Conservation (phyloP, 1,140 invertebrate genomes). For the Calliphora vicina region DNA sequence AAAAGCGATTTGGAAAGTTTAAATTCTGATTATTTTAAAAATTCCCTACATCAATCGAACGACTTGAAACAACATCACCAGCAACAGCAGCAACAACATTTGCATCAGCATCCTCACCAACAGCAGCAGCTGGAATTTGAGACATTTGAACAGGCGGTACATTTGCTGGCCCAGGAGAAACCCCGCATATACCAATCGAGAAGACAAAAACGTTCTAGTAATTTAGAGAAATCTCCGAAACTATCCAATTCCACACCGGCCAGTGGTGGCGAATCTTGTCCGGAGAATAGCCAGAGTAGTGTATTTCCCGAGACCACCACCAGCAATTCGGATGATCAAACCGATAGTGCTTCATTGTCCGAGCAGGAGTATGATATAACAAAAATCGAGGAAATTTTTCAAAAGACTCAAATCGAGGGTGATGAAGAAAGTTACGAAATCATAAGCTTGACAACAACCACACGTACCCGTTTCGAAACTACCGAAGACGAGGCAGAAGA, state of each 20-base stretch:
- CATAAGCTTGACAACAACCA: constrained; percentile 54
- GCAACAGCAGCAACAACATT: constrained; percentile 42
- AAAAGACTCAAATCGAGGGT: constrained; percentile 42
- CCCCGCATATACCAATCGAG: constrained; percentile 57
- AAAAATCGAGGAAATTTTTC: constrained; percentile 56
- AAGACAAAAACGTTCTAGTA: constrained; percentile 41
- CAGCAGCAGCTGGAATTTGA: constrained; percentile 48
- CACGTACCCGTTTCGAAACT: constrained; percentile 52
- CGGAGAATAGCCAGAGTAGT: constrained; percentile 59
- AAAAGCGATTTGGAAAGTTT: constrained; percentile 71
- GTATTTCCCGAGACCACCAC: constrained; percentile 58
- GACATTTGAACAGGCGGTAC: constrained; percentile 51
- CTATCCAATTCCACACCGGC: neutral
- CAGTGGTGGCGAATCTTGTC: constrained; percentile 50
- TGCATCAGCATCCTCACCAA: neutral
- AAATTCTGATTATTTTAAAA: constrained; percentile 72
- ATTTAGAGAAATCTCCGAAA: constrained; percentile 10
- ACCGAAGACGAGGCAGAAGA: constrained; percentile 48
- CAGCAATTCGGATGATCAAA: constrained; percentile 58
- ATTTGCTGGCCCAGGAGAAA: constrained; percentile 47
- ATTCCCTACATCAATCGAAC: constrained; percentile 59
- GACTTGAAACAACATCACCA: constrained; percentile 42
- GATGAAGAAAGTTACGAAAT: constrained; percentile 49
- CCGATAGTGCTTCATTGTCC: constrained; percentile 54
- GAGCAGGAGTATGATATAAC: constrained; percentile 59